Evolutionary conservation across 2,888 invertebrate genomes (phyloP).

Genomic region (Caenorhabditis plicata): DNA sequence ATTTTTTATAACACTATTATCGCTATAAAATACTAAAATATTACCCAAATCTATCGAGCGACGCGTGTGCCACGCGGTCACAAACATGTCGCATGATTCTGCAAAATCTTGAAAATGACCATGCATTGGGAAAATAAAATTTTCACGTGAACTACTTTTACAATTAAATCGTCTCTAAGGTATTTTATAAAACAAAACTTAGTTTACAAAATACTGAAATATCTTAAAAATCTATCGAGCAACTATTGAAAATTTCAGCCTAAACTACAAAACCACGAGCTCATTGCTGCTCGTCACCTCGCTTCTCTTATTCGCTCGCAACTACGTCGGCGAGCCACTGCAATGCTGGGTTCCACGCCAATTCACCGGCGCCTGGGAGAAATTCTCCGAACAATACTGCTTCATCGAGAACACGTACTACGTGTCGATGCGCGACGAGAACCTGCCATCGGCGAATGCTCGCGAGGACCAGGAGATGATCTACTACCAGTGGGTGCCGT

Average conservation of each 20-base stretch:
- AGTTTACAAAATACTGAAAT: no score
- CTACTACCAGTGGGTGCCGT: constrained; percentile 65
- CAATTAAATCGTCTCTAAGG: no score
- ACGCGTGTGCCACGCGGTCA: no score
- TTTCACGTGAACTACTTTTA: no score
- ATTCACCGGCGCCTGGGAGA: constrained; percentile 67
- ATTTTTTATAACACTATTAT: no score
- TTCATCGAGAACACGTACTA: constrained; percentile 69
- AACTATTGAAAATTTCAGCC: no score
- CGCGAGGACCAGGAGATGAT: constrained; percentile 48
- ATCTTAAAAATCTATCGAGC: no score
- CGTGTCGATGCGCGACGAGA: constrained; percentile 45
- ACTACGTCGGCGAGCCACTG: constrained; percentile 69
- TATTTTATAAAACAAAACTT: no score
- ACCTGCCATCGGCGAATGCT: constrained; percentile 31
- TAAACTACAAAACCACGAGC: constrained; percentile 68
- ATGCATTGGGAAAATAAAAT: not conserved
- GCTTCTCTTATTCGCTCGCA: constrained; percentile 67
- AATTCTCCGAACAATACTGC: constrained; percentile 69
- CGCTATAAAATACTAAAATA: no score
- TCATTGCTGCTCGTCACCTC: constrained; percentile 67
- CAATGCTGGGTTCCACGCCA: constrained; percentile 66
- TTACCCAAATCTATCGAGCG: no score
- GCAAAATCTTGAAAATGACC: no score
- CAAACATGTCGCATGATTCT: no score